Evolutionary conservation across 2,797 vertebrate species (phyloP), one percentile per base, ranked within the genome.

Genomic region (Cyclura pinguis): DNA sequence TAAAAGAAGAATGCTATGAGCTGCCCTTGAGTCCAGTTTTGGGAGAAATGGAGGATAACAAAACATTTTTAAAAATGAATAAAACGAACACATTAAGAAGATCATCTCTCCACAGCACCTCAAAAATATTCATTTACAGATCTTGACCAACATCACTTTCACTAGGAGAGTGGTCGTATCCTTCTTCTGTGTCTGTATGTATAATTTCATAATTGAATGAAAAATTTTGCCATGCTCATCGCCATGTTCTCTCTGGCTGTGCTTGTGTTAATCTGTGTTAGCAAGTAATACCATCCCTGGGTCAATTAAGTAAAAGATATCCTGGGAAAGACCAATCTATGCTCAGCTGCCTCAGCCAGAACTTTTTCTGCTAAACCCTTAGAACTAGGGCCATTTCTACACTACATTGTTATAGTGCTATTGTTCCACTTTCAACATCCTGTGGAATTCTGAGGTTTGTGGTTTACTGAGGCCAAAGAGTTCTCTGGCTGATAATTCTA

Each of bases 271-370:
- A 29, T 76, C n/a, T 86, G 69, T 69, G 29, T 38, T 69, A 84
- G 24, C 27, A 47, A 67, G 42, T 72, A 47, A 42, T 77, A 62
- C 35, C n/a, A 77, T 77, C 12, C 80, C 42, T 95, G 92, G 93
- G 94, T 94, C 90, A 86, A 88, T 92, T 92, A 91, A 91, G 92
- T 38, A 93, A 77, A 77, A 77, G 38, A 77, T 22, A 77, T 77
- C 35, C 74, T 22, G 74, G 80, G 80, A 32, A 35, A 57, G 16
- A 35, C 10, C 52, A 57, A 64, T 47, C 24, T 38, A 59, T 78
- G 38, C 38, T 62, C 38, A 64, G 57, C 29, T 50, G 12, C 38
- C 69, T 74, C 12, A 32, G 12, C 27, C 35, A 88, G 93, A 92
- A 93, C 74, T 89, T 90, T 94, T 94, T 0, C 59, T 80, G 42